Evolutionary conservation across 2,888 invertebrate genomes (phyloP), one percentile per base, ranked within the genome.

Genomic region (Serripes groenlandicus): DNA sequence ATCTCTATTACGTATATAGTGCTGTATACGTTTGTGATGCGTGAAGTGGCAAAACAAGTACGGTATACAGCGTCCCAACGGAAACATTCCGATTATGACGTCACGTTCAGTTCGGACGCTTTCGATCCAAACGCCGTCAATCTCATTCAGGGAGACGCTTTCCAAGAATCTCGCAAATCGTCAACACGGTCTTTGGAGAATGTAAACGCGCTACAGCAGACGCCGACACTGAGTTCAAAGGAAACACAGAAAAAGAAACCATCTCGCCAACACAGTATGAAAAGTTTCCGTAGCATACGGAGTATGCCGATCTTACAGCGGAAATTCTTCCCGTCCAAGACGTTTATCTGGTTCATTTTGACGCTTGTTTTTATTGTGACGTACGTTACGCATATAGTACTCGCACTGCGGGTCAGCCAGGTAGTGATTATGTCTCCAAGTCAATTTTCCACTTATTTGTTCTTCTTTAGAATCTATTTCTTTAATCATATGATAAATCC

Each of bases 401-500:
- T 83, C 0, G 42, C 86, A 21, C 42, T 86, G 4, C 62, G 71
- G 30, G 83, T 83, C 1, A 52, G 52, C 0, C 60, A 76, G n/a
- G 78, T 83, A 9, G 66, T 86, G 3, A 37, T 18, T 32, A 83
- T 86, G 82, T 30, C 72, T 21, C 75, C 86, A 1, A 21, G 28
- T 28, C 75, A 81, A 28, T 78, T 86, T 35, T 72, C 83, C 15
- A 49, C 72, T 49, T 86, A 75, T 64, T 86, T 78, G 9, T 86
- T 86, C 35, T 83, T 78, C 74, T 86, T 75, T 37, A 58, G 86
- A 64, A 77, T 86, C 34, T 86, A 86, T 60, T 81, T 86, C 28
- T 69, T 86, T 60, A 86, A 86, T 30, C 82, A 83, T 56, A 76
- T 86, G 71, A 78, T 86, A 0, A 86, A 86, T 70, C 86, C 86